phyloP scores from a whole-genome alignment of 1,140 invertebrate species.

The Trichonephila clavata region DNA sequence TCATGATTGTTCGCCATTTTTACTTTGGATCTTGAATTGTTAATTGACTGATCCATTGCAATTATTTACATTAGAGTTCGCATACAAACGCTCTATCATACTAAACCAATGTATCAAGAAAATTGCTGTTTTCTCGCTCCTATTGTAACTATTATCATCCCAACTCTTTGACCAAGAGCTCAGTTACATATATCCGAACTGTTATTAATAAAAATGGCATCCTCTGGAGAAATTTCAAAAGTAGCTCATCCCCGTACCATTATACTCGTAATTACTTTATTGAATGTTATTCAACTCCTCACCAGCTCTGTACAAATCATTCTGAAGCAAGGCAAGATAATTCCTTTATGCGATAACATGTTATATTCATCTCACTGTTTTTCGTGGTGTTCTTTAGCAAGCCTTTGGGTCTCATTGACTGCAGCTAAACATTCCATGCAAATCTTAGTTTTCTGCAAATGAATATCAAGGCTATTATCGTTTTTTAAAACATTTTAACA shows the following conservation, averaged over 20 bases:
- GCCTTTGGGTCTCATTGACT: constrained; percentile 5
- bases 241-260: constrained; percentile 4
- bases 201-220: constrained; percentile 81
- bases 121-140: background rate
- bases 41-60: too few relatives aligned
- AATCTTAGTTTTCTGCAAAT: constrained; percentile 21
- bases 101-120: constrained; percentile 47
- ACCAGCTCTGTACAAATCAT: constrained; percentile 85
- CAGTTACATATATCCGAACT: constrained; percentile 84
- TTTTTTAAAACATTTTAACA: too few relatives aligned
- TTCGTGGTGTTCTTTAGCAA: constrained; percentile 44
- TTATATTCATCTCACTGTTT: constrained; percentile 4
- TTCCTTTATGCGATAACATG: background rate
- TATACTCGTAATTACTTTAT: background rate
- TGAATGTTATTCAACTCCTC: constrained; percentile 80
- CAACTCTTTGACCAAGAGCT: constrained; percentile 83
- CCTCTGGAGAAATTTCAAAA: background rate
- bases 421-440: constrained; percentile 27
- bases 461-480: too few relatives aligned
- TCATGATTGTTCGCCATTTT: too few relatives aligned
- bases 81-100: background rate
- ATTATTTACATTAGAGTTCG: too few relatives aligned
- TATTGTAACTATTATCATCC: constrained; percentile 78
- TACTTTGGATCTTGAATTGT: too few relatives aligned
- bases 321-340: constrained; percentile 84